Evolutionary conservation across 2,888 invertebrate genomes (phyloP), one percentile per base, ranked within the genome.

Genomic region (Norana najaformis): DNA sequence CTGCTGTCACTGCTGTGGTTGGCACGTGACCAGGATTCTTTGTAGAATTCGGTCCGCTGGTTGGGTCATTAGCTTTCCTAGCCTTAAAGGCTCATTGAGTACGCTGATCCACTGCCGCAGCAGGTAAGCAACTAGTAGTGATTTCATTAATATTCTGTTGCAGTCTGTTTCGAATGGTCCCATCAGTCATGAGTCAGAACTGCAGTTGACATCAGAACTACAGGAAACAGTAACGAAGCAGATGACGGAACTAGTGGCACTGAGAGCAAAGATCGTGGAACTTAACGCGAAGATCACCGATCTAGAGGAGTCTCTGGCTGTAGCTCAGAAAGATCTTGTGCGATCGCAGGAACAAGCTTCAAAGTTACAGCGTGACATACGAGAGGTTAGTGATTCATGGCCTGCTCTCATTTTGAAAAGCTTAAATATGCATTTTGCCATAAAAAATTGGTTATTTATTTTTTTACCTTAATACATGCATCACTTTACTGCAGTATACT

Each of bases 251-350:
- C 96, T 98, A 93, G 97, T 97, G 93, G 97, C 97, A 93, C 97
- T 98, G 96, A 97, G 98, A 95, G 96, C 98, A 91, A 96, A 98
- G 91, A 97, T 98, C 89, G 97, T 97, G 90, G 99, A 99, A 95
- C 96, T 98, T 93, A 97, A 93, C 91, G 94, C 97, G 92, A 93
- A 93, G 94, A 96, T 98, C 92, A 96, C 97, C n/a, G 99, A 99
- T 94, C 95, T 98, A 82, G 99, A 99, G 95, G 98, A 98, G 93
- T 96, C 96, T 93, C 96, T 98, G 93, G 95, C 97, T 53, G 97
- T 97, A 94, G 96, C 97, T 20, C 98, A 99, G 95, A 98, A 98
- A 95, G 99, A 99, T 93, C 96, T 98, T 90, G 92, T 93, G 92
- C 97, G 98, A 90, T 93, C 94, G 38, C 94, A 95, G 95, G 99